A percentile compares a stretch with the other conserved stretches of the same genome.
phyloP scores from a whole-genome alignment of 2,113 vertebrate species.

The Canis aureus region DNA sequence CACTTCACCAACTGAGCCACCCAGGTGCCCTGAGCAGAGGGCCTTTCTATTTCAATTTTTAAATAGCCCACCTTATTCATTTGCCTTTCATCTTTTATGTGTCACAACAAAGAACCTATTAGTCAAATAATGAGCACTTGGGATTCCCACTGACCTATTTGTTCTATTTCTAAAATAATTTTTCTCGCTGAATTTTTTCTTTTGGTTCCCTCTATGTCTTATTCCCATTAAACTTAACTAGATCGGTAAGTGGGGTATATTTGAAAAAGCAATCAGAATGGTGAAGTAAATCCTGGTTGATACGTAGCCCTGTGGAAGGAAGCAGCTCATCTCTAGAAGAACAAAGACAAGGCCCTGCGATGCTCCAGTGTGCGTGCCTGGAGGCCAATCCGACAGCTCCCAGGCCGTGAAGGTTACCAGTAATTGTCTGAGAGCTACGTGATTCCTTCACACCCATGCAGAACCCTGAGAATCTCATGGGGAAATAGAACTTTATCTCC shows the following conservation, averaged over 20 bases:
- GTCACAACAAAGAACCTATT: not conserved
- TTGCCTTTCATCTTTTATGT: not conserved
- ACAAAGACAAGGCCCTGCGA: not conserved
- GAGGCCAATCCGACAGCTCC: rapidly evolving
- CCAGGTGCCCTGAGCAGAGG: not conserved
- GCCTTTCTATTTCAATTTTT: not conserved
- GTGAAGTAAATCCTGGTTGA: not conserved
- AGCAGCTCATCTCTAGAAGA: not conserved
- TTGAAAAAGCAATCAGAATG: not conserved
- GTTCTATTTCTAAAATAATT: not conserved
- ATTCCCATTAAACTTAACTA: not conserved
- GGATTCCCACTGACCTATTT: not conserved
- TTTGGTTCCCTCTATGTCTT: not conserved
- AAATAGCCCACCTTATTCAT: not conserved
- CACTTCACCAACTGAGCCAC: too few species aligned
- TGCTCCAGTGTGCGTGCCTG: rapidly evolving
- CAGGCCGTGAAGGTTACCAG: not conserved
- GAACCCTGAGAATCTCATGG: not conserved
- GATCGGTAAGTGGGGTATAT: not conserved
- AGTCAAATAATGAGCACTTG: not conserved
- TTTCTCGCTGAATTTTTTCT: not conserved
- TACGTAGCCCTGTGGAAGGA: not conserved
- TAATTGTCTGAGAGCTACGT: rapidly evolving
- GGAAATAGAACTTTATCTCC: constrained; percentile 13
- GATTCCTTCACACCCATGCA: not conserved